Evolutionary conservation across 2,888 invertebrate species (phyloP).

Genomic region (Steinernema hermaphroditum): DNA sequence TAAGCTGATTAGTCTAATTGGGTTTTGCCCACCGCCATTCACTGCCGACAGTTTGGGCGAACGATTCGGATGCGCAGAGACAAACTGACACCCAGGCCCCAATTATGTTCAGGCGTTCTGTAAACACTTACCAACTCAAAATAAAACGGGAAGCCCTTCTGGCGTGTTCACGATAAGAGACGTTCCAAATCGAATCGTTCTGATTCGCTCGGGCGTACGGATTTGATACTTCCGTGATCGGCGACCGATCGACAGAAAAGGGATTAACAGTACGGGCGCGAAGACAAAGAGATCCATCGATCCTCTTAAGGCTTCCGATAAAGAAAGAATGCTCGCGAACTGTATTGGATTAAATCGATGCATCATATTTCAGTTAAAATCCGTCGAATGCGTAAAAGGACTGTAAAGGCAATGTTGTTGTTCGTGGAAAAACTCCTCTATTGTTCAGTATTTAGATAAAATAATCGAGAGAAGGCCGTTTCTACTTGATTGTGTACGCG

Average conservation of each 20-base stretch:
- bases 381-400: not conserved
- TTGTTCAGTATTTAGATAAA: not conserved
- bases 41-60: slow-evolving; percentile 1
- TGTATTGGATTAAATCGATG: not conserved
- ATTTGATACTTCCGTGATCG: not conserved
- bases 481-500: not conserved
- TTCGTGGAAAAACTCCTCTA: too few relatives aligned
- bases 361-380: not conserved
- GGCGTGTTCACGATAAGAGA: too few relatives aligned
- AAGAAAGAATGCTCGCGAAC: too few relatives aligned
- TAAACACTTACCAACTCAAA: not conserved
- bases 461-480: not conserved
- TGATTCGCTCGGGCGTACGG: not conserved
- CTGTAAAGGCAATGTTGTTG: not conserved
- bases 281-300: not conserved
- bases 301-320: not conserved
- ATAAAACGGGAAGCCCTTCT: too few relatives aligned
- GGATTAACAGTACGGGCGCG: not conserved
- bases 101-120: not conserved
- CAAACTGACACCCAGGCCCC: too few relatives aligned
- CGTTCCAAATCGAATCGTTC: too few relatives aligned
- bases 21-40: slow-evolving; percentile 18
- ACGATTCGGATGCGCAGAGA: too few relatives aligned
- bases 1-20: slow-evolving; percentile 31
- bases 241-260: slow-evolving; percentile 1